Evolutionary conservation across 2,797 vertebrate genomes (phyloP), one percentile per base, ranked within the genome.

Genomic region (Alca torda): DNA sequence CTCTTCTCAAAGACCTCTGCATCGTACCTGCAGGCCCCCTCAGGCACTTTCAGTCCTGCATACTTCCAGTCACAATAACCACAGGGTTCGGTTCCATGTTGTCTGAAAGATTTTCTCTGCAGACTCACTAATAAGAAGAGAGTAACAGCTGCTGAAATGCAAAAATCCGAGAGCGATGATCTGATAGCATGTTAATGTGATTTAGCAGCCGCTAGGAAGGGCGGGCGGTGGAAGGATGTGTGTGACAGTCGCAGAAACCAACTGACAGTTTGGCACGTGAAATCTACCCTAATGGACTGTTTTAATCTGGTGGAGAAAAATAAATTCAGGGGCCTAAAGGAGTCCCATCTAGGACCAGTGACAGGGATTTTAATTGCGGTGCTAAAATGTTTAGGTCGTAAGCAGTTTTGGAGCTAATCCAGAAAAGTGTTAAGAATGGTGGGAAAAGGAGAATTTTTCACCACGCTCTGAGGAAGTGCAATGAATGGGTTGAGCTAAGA

Each of bases 71-170:
- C 87, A 81, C 92, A 91, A 80, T 83, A 95, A 89, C 90, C 78
- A 91, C 72, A 77, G 87, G 81, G 41, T 60, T 93, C 3, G 1
- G 68, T 67, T 94, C 82, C 95, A 68, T 94, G 94, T 95, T 87
- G 57, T 85, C 92, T 96, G 87, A 70, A 94, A 87, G 45, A 81
- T 89, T 93, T 91, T 92, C 92, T 96, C 89, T 84, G 61, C 82
- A 94, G 95, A 91, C 84, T 94, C 37, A 26, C 78, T 91, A 85
- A 89, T 88, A 91, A 92, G 82, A 87, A 76, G 90, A 90, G 84
- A 92, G 75, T 85, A 96, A 90, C 94, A 96, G 91, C 91, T 96
- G 95, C 89, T 89, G 82, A 75, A 93, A 92, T 92, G 75, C 2
- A 6, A 95, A 92, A 95, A 83, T 87, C 57, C 59, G 14, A 73